Evolutionary conservation across 2,113 vertebrate genomes (phyloP).

Genomic region (Thinocorus orbignyianus): DNA sequence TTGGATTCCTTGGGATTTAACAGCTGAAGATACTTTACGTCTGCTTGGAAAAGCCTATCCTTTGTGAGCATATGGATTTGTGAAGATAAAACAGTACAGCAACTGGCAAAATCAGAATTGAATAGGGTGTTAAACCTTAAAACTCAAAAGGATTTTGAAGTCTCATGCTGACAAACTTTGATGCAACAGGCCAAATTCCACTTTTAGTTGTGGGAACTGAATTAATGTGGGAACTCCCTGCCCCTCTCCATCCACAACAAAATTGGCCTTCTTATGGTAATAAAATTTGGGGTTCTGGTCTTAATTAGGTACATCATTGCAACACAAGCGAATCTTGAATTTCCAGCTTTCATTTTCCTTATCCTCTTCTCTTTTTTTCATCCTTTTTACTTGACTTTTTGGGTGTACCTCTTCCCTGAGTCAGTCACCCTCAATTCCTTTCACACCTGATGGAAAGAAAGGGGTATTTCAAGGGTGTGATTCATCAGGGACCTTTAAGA

Average conservation of each 20-base stretch:
- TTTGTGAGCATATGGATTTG: constrained; percentile 35
- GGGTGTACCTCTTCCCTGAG: not conserved
- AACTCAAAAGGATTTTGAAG: constrained; percentile 26
- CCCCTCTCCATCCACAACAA: not conserved
- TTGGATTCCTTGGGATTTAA: not conserved
- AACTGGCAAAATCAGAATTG: not conserved
- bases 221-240: constrained; percentile 1
- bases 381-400: not conserved
- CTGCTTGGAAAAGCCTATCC: not conserved
- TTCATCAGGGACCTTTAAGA: not conserved
- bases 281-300: constrained; percentile 11
- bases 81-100: constrained; percentile 19
- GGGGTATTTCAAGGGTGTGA: not conserved
- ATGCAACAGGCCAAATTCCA: constrained; percentile 22
- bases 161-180: constrained; percentile 38
- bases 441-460: not conserved
- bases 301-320: constrained; percentile 9
- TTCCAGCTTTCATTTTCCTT: constrained; percentile 5
- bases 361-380: not conserved
- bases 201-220: constrained; percentile 34
- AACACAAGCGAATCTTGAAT: not conserved
- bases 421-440: not conserved
- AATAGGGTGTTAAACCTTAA: constrained; percentile 21
- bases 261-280: not conserved
- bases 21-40: constrained; percentile 28